Evolutionary conservation across 2,113 vertebrate genomes (phyloP), one percentile per base, ranked within the genome.

Genomic region (Rhodinocichla rosea): DNA sequence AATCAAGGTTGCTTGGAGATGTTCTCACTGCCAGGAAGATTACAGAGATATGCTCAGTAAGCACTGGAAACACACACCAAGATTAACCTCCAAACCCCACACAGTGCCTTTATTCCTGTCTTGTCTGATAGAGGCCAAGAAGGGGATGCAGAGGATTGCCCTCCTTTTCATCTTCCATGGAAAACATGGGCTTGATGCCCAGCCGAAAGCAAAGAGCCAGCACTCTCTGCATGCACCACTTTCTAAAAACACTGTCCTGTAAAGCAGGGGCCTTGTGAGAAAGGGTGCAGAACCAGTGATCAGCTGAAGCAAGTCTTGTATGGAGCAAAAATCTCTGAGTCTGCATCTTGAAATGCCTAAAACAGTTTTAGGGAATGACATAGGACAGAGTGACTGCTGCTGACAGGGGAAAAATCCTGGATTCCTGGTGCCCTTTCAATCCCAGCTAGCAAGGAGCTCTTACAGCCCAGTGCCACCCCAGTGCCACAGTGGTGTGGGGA

Each of bases 401-500:
- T 89, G 22, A 7, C 21, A 27, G 49, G 19, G 24, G 8, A 21
- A 18, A 42, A 11, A 14, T 15, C 14, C 35, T n/a, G 24, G 7
- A 3, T 26, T 55, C 32, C 33, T 49, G 17, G 17, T 62, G n/a
- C 2, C 6, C 14, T 53, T 79, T 63, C 70, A 76, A 14, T 49
- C 28, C 17, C 49, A 53, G 17, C 15, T 30, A 28, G 9, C 26
- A 49, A 28, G 21, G 33, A 67, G 63, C 4, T 57, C 13, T 77
- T 69, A 81, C 14, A 83, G 17, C 10, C 5, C 27, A 60, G 30
- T 0, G 5, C 9, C 21, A 20, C 0, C 8, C 5, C 27, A 60
- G 30, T 0, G 5, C 9, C 21, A 17, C 0, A 50, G 15, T 5
- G 8, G 9, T 4, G 42, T 65, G 12, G 30, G 19, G 19, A 55